Percentiles rank a stretch among this genome's conserved stretches.
Evolutionary conservation across 2,113 vertebrate species (phyloP).

Genomic region (Chaetops frenatus): DNA sequence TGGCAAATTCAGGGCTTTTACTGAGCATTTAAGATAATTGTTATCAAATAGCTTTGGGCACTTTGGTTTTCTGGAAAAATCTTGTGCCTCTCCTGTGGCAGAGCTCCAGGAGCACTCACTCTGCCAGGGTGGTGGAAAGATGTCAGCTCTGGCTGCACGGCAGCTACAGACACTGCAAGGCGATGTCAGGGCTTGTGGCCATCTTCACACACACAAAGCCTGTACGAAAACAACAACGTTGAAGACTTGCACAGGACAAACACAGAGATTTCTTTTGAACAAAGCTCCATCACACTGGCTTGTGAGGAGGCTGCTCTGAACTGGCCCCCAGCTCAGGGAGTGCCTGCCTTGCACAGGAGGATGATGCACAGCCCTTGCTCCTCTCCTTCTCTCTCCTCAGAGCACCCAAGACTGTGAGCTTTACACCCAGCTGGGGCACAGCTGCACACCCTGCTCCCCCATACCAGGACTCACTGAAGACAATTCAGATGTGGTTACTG

Average conservation of each 20-base stretch:
- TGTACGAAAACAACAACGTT: neutral
- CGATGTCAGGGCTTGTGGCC: neutral
- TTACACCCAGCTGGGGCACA: neutral
- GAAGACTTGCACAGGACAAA: neutral
- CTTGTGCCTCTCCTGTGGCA: neutral
- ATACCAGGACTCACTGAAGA: neutral
- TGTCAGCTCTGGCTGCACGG: neutral
- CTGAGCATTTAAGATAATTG: neutral
- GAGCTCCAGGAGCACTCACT: neutral
- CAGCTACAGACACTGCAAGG: neutral
- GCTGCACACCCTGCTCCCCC: accelerated
- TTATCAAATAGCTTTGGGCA: neutral
- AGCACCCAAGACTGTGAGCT: accelerated
- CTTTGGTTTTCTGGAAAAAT: neutral
- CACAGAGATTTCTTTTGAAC: neutral
- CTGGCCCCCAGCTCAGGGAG: neutral
- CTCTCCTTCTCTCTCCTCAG: neutral
- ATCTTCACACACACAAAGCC: neutral
- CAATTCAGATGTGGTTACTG: neutral
- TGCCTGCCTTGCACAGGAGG: neutral
- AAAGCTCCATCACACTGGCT: neutral
- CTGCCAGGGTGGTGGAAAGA: accelerated
- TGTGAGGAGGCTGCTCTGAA: neutral
- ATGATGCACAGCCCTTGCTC: accelerated
- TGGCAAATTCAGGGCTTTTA: neutral